Base-by-base conservation (phyloP, 2,113 vertebrate genomes). In the Anarrhichthys ocellatus region DNA sequence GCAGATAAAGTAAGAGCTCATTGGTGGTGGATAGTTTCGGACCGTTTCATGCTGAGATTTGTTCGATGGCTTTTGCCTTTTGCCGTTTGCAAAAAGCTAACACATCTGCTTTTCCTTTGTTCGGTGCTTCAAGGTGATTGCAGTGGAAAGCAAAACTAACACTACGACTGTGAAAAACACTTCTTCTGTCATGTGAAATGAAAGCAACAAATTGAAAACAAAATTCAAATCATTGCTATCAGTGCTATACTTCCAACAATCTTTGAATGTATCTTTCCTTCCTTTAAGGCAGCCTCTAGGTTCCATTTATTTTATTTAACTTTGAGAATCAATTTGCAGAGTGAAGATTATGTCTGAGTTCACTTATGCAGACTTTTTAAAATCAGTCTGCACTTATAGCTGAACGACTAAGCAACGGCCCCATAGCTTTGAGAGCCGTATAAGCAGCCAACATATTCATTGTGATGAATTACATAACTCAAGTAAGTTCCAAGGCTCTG, bases 1-100 rank as follows among this genome's bases (percentile, higher is more conserved):
- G 94, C 97, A 80, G 99, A 99, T 94, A 98, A 96, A 96, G 98
- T 99, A 4, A 4, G 62, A 3, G 59, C 9, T 0, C 34, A 1
- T 34, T 5, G 40, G 4, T 0, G 6, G 0, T 15, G 6, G 73
- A 56, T 4, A 44, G 32, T 0, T 34, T 34, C 5, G 5, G 34
- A 34, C 5, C 58, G 24, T 40, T 18, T 52, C 24, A 34, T 42
- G 48, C 66, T 78, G 58, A 72, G 50, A 78, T 85, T 76, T 81
- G 36, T 77, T 50, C 29, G n/a, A 78, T 32, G 14, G 13, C 17
- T 68, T 79, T 40, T 54, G 8, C 71, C 69, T 67, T 68, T 63
- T 65, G 42, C 32, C 82, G 22, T 27, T 40, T 1, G 42, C 61
- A 75, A 27, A 73, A 62, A 72, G 73, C 22, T 27, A 17, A 50